phyloP scores from a whole-genome alignment of 2,888 invertebrate species.

The Melitaea athalia region DNA sequence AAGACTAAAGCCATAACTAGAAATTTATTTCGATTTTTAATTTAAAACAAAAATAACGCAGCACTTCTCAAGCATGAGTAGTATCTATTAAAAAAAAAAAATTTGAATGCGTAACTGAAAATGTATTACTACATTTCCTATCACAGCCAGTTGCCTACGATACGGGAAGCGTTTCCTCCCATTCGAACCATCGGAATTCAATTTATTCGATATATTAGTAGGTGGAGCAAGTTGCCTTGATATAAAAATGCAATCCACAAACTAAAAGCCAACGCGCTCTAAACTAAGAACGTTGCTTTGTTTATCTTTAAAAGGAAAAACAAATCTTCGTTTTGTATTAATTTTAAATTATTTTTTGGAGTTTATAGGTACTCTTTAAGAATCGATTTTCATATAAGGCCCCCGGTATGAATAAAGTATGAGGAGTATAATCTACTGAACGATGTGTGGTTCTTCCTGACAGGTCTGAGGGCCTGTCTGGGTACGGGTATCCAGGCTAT shows the following conservation, averaged over 20 bases:
- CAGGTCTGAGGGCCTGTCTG: no score
- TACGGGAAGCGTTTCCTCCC: slow-evolving; percentile 47
- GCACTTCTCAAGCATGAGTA: no score
- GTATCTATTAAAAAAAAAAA: not conserved
- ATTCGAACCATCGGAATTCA: slow-evolving; percentile 55
- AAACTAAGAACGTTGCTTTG: not conserved
- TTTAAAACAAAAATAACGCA: no score
- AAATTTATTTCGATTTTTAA: no score
- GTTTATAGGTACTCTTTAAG: no score
- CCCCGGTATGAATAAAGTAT: no score
- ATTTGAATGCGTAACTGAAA: not conserved
- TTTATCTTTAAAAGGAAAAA: not conserved
- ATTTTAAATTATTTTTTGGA: no score
- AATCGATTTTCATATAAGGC: no score
- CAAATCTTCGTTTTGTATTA: not conserved
- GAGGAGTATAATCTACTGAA: no score
- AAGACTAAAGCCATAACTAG: no score
- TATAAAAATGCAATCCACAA: slow-evolving; percentile 20
- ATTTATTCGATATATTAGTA: slow-evolving; percentile 57
- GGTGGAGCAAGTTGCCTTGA: slow-evolving; percentile 14
- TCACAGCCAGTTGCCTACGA: slow-evolving; percentile 48
- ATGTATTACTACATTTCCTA: slow-evolving; percentile 26
- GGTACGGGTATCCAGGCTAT: no score
- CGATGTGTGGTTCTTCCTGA: no score
- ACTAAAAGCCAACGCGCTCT: not conserved